Percentiles rank a stretch among this genome's conserved stretches.
These are phyloP conservation scores for Rhagologus leucostigma DNA, from an alignment of 2,113 vertebrate species.

Conservation along the genomic window DNA sequence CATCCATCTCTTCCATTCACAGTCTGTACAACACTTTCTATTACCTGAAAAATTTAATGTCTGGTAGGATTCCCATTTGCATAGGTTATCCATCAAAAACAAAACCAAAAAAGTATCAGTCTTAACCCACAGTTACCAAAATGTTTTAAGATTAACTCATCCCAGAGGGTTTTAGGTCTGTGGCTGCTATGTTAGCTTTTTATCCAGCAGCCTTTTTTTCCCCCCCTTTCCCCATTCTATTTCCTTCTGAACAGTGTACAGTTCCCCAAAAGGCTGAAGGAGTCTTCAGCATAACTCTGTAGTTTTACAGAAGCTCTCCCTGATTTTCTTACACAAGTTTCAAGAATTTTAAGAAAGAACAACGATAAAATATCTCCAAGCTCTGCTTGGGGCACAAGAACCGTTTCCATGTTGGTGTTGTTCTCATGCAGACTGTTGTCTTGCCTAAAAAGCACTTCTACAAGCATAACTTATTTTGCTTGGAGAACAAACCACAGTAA, in stretches of 20 bases:
- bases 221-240: rapidly evolving
- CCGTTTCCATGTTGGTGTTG: neutral
- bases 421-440: neutral
- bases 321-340: neutral
- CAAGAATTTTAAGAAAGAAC: neutral
- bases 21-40: neutral
- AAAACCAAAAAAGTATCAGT: neutral
- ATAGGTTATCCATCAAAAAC: neutral
- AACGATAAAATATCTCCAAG: neutral
- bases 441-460: neutral
- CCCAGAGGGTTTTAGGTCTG: neutral
- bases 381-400: neutral
- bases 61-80: neutral
- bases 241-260: neutral
- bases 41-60: neutral
- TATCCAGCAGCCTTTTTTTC: neutral
- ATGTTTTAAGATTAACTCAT: neutral
- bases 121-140: neutral
- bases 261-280: neutral
- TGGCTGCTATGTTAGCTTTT: neutral
- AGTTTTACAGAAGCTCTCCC: neutral
- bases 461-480: neutral
- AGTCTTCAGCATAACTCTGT: neutral
- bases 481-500: neutral
- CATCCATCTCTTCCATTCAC: neutral